These are phyloP conservation scores for Phylloscopus whistleri DNA, from an alignment of 2,113 vertebrate species.

Conservation along the genomic window DNA sequence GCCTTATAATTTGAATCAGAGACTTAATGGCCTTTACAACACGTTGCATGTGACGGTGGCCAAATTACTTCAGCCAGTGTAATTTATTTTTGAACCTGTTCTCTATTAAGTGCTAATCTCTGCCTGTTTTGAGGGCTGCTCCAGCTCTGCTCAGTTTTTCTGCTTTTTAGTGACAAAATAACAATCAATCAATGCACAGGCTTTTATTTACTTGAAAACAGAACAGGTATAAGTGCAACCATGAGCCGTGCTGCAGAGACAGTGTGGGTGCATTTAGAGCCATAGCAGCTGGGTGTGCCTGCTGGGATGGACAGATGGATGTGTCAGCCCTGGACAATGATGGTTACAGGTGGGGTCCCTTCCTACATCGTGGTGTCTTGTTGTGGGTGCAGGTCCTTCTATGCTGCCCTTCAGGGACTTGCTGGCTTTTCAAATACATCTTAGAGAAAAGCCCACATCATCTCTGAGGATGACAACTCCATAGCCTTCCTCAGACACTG, in stretches of 20 bases:
- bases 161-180: neutral
- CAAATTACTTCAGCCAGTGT: conserved; percentile 5
- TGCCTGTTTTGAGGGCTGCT: neutral
- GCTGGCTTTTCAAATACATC: neutral
- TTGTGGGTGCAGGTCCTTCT: neutral
- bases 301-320: neutral
- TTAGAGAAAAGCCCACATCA: neutral
- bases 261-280: neutral
- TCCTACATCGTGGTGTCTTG: neutral
- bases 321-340: neutral
- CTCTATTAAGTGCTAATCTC: neutral
- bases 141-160: neutral
- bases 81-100: conserved; percentile 12
- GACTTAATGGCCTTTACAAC: neutral
- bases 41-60: neutral
- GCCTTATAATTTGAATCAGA: neutral
- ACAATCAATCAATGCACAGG: neutral
- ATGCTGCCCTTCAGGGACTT: neutral
- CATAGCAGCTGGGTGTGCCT: neutral
- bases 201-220: neutral
- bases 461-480: neutral
- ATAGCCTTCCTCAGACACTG: neutral
- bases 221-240: neutral
- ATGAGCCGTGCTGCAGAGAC: neutral
- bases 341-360: neutral